Base-by-base conservation (phyloP, 2,113 vertebrate species). In the Tragelaphus imberbis region DNA sequence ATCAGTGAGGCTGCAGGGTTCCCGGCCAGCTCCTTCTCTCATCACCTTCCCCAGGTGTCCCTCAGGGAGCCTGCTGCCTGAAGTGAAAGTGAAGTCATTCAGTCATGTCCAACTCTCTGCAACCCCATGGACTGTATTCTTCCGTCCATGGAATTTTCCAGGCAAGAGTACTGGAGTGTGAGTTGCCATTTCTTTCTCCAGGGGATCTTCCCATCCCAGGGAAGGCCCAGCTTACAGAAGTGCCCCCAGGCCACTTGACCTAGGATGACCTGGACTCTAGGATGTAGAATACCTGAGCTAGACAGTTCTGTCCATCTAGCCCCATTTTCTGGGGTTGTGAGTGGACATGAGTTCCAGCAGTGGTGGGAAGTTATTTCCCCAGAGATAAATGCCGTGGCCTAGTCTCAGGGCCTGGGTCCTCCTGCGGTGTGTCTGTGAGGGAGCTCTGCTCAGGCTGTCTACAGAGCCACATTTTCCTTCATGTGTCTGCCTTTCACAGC, bases 91-190 rank as follows among this genome's bases (percentile, higher is more conserved):
- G 68, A 40, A 40, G n/a, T 71, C 68, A 6, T n/a, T 71, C 19
- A 2, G 68, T 71, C 1, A 0, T 71, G 19, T 71, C n/a, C n/a
- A 40, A 12, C n/a, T 6, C 58, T 59, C 19, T 40, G n/a, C 0
- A 2, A 71, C 10, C 10, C 5, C 68, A 40, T 23, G 19, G 68
- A 71, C n/a, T 40, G 19, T 40, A 40, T n/a, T 71, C 68, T 36
- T 71, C 5, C 10, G 0, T 23, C n/a, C 68, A 71, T 6, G n/a
- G n/a, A 4, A 23, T 23, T 71, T 71, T 40, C 68, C n/a, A 71
- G 68, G 68, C n/a, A 71, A 23, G 68, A 40, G n/a, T 23, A 40
- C n/a, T 71, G 68, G 68, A 23, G n/a, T 23, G n/a, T 23, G n/a
- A 19, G 33, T 5, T 71, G 68, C n/a, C 68, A 71, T 71, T 6